phyloP scores from a whole-genome alignment of 2,888 invertebrate genomes.

The Dynastes hyllus region DNA sequence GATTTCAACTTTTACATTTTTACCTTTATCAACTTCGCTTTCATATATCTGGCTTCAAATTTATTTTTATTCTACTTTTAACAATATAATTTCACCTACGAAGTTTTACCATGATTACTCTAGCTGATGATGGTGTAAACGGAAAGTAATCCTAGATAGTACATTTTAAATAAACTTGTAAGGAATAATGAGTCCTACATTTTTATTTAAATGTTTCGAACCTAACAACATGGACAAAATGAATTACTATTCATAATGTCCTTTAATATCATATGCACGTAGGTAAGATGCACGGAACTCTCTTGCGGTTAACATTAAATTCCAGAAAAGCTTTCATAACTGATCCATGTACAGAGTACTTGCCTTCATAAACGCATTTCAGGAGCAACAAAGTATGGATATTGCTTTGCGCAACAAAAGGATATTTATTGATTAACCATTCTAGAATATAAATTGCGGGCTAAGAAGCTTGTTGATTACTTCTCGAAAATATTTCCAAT shows the following conservation, averaged over 20 bases:
- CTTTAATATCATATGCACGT: neutral
- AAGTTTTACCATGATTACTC: too few relatives aligned
- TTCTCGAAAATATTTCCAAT: constrained; percentile 19
- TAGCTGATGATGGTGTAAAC: too few relatives aligned
- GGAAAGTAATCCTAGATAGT: too few relatives aligned
- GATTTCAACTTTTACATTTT: too few relatives aligned
- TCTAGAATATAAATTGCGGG: neutral
- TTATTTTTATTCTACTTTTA: too few relatives aligned
- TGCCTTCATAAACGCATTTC: constrained; percentile 10
- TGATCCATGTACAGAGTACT: neutral
- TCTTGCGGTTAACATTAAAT: neutral
- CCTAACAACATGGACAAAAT: neutral
- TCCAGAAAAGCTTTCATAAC: neutral
- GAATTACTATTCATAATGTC: neutral
- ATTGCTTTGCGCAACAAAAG: constrained; percentile 11
- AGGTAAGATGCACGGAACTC: neutral
- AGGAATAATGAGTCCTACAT: too few relatives aligned
- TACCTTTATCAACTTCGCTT: too few relatives aligned
- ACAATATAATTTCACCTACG: too few relatives aligned
- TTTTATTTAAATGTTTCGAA: too few relatives aligned
- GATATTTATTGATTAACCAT: constrained; percentile 21
- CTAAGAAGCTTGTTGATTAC: constrained; percentile 12
- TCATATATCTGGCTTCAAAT: too few relatives aligned
- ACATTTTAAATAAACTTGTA: too few relatives aligned
- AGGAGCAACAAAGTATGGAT: neutral